Base-by-base conservation (phyloP, 2,797 vertebrate genomes). In the Rhinatrema bivittatum region DNA sequence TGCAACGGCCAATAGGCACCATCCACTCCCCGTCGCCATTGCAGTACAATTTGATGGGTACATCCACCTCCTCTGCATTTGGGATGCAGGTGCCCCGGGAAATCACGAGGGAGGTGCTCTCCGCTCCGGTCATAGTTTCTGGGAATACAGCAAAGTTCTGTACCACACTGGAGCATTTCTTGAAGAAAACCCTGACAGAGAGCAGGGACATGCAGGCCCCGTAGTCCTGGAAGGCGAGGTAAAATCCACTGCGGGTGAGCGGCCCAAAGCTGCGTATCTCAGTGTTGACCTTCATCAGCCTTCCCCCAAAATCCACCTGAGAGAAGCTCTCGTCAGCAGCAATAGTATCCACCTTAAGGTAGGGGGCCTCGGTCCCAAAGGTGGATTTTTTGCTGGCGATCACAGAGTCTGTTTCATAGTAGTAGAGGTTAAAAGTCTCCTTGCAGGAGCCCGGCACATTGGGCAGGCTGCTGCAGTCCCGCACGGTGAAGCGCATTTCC, bases 11-110 rank as follows among this genome's bases (percentile, higher is more conserved):
- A 0, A 98, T 96, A 16, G 95, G 95, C 37, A 98, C 95, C 95
- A 98, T 97, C 95, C 95, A 98, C 44, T 98, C 95, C 11, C 95
- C 93, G 0, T 98, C 95, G 0, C 95, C 95, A 0, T 97, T 98
- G 74, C 95, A 98, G 78, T 98, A 98, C n/a, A 98, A 86, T 61
- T 98, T 98, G 60, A 98, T 98, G 7, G 94, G 95, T 24, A 96
- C 92, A 0, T 98, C 93, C 34, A 94, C 92, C 58, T 98, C 95
- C 70, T 98, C 93, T 0, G 95, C 92, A 1, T 96, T 94, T 22
- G 89, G 84, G 44, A 98, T 94, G 73, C 94, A 98, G 5, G 85
- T 89, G 27, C 95, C 95, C 0, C 90, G 81, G 3, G 95, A 92
- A 12, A 97, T 98, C 40, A 98, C 95, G 54, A 98, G 70, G 2